Evolutionary conservation across 2,113 vertebrate species (phyloP).

Genomic region (Hyaena hyaena): DNA sequence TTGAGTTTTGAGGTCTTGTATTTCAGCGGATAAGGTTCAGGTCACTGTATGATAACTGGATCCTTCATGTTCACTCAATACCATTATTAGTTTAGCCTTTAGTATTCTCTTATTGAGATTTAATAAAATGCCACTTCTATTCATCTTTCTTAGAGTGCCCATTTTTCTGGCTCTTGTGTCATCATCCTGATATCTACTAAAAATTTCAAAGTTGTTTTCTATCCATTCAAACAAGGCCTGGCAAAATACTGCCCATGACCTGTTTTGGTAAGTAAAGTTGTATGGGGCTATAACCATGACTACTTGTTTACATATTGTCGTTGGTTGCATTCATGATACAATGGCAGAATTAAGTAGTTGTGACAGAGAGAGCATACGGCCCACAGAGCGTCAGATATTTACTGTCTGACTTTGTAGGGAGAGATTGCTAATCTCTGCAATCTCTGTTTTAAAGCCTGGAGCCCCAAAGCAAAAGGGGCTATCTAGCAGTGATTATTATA

Average conservation of each 20-base stretch:
- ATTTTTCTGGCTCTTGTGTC: background rate
- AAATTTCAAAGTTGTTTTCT: slow-evolving; percentile 27
- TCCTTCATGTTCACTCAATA: background rate
- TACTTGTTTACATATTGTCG: background rate
- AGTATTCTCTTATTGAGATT: slow-evolving; percentile 4
- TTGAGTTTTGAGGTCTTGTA: background rate
- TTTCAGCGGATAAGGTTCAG: background rate
- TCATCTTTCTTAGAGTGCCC: background rate
- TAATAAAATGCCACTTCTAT: background rate
- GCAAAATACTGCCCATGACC: background rate
- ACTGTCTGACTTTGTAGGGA: background rate
- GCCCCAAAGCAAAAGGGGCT: background rate
- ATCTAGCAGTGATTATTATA: background rate
- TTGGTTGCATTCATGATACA: background rate
- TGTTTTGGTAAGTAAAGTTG: background rate
- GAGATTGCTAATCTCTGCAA: background rate
- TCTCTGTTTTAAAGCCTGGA: background rate
- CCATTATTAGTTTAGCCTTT: background rate
- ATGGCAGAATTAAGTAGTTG: background rate
- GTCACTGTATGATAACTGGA: background rate
- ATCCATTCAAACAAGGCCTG: background rate
- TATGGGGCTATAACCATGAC: background rate
- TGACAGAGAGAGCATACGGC: background rate
- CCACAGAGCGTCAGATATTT: background rate
- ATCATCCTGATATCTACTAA: background rate